phyloP scores from a whole-genome alignment of 2,797 vertebrate genomes.

The Megalops cyprinoides region DNA sequence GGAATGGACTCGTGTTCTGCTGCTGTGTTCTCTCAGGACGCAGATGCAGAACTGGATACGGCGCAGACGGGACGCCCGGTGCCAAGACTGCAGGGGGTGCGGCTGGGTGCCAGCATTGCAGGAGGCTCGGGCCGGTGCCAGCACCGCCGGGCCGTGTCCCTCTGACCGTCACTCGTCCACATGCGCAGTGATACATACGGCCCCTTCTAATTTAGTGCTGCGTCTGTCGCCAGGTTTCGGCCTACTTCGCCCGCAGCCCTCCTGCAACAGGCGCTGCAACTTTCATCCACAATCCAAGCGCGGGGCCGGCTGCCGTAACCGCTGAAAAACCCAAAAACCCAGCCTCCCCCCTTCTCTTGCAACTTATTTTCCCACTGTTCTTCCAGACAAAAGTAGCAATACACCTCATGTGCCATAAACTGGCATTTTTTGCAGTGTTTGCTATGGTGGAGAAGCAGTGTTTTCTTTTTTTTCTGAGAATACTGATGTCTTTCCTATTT shows the following conservation, averaged over 20 bases:
- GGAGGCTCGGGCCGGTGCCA: constrained; percentile 44
- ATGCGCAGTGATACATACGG: constrained; percentile 28
- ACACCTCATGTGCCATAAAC: too few species aligned
- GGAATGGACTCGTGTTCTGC: constrained; percentile 56
- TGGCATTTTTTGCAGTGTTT: too few species aligned
- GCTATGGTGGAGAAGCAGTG: too few species aligned
- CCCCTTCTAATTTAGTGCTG: constrained; percentile 47
- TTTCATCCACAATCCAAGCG: not conserved
- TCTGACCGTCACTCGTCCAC: constrained; percentile 37
- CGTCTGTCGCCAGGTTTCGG: constrained; percentile 10
- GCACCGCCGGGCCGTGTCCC: constrained; percentile 46
- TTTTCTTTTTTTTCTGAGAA: too few species aligned
- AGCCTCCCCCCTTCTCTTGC: too few species aligned
- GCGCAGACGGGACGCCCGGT: not conserved
- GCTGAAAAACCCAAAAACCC: too few species aligned
- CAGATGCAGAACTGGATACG: too few species aligned
- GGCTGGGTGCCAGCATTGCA: constrained; percentile 20
- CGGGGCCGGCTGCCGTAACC: not conserved
- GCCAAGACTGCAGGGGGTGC: constrained; percentile 28
- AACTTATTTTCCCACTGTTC: too few species aligned
- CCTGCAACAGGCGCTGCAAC: too few species aligned
- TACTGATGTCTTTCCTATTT: too few species aligned
- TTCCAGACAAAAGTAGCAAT: too few species aligned
- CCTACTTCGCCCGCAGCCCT: not conserved
- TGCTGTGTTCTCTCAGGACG: not conserved